These are phyloP conservation scores for Hybognathus amarus DNA, from an alignment of 2,797 vertebrate species.

Conservation along the genomic window DNA sequence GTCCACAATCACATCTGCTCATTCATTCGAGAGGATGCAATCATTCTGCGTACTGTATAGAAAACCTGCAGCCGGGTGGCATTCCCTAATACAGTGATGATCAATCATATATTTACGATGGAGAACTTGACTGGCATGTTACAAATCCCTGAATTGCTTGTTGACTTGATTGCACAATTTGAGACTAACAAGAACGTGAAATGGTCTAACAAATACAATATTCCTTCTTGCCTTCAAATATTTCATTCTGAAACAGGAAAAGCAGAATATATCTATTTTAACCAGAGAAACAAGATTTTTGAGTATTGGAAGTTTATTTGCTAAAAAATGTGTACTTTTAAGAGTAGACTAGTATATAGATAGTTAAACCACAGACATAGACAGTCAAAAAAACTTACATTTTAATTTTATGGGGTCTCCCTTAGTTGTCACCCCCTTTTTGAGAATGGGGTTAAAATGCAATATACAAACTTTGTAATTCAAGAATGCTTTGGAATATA, in stretches of 20 bases:
- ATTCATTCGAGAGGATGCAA: conserved; percentile 8
- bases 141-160: conserved; percentile 4
- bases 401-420: no score
- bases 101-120: conserved; percentile 3
- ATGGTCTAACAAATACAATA: background rate
- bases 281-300: background rate
- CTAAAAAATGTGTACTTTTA: background rate
- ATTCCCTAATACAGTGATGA: background rate
- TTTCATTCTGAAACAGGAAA: background rate
- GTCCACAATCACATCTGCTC: conserved; percentile 34
- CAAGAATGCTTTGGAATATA: no score
- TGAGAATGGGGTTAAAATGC: no score
- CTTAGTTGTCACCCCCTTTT: no score
- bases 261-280: background rate
- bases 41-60: background rate
- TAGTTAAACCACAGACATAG: no score
- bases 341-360: background rate
- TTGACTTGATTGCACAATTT: background rate
- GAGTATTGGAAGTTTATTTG: background rate
- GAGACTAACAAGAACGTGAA: background rate
- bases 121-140: background rate
- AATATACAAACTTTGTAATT: no score
- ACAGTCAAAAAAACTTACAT: no score
- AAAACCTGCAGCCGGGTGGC: background rate
- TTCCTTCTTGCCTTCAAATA: background rate